These are phyloP conservation scores for Merluccius polli DNA, from an alignment of 2,797 vertebrate species.

Conservation along the genomic window DNA sequence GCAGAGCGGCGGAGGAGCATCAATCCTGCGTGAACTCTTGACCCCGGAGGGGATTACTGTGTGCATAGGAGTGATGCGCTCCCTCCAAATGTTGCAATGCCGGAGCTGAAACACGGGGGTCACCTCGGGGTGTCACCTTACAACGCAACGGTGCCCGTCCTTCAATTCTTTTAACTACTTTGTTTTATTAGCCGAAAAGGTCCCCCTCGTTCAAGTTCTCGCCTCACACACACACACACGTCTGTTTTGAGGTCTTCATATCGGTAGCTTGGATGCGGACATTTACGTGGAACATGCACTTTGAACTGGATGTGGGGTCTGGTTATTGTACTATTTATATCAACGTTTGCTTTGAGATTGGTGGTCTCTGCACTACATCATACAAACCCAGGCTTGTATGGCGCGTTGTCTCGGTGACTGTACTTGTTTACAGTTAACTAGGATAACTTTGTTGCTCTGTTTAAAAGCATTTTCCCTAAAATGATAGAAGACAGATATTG, in stretches of 20 bases:
- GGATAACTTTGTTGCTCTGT: neutral
- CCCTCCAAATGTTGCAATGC: constrained; percentile 30
- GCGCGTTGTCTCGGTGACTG: neutral
- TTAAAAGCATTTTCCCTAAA: neutral
- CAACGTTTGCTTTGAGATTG: neutral
- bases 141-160: neutral
- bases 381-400: neutral
- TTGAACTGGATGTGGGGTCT: neutral
- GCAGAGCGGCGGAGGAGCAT: constrained; percentile 50
- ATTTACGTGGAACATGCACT: neutral
- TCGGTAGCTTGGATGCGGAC: neutral
- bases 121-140: constrained; percentile 29
- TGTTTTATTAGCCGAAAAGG: neutral
- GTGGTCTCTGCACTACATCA: neutral
- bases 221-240: too few relatives aligned
- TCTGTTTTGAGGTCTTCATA: neutral
- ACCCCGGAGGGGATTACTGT: constrained; percentile 47
- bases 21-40: constrained; percentile 62
- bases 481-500: neutral
- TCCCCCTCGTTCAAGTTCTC: neutral
- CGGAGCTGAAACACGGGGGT: constrained; percentile 28
- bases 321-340: neutral
- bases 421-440: neutral
- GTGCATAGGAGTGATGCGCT: constrained; percentile 46
- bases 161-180: neutral